phyloP scores from a whole-genome alignment of 2,888 invertebrate species.

The Anorthoa munda region DNA sequence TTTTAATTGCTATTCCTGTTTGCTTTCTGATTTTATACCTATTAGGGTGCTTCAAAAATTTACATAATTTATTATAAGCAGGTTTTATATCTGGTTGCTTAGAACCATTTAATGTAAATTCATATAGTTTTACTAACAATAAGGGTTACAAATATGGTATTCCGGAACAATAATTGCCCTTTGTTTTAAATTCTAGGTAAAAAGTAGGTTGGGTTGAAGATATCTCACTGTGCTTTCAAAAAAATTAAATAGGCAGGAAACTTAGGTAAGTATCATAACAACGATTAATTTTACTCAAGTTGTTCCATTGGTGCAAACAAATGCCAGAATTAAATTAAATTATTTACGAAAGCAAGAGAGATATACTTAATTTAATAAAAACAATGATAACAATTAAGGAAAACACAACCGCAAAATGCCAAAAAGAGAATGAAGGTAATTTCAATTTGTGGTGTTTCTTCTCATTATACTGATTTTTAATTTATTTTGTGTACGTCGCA shows the following conservation, averaged over 20 bases:
- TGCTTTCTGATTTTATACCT: too few species aligned
- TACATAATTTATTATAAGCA: too few species aligned
- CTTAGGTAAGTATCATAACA: neutral
- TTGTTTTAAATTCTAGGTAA: too few species aligned
- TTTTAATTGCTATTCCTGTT: slow-evolving; percentile 7
- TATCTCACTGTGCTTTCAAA: neutral
- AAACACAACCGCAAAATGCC: neutral
- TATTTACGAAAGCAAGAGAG: neutral
- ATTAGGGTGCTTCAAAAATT: neutral
- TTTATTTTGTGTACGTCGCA: neutral
- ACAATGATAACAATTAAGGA: slow-evolving; percentile 10
- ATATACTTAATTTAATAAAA: slow-evolving; percentile 21
- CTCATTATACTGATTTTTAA: slow-evolving; percentile 9
- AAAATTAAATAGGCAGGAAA: neutral
- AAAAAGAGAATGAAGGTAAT: neutral
- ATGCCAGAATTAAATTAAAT: neutral
- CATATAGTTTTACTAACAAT: too few species aligned
- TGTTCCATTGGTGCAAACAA: neutral
- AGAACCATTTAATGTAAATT: too few species aligned
- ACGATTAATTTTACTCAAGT: neutral
- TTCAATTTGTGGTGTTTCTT: neutral
- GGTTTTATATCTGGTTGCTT: neutral
- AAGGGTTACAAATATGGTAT: too few species aligned
- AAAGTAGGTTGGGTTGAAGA: neutral
- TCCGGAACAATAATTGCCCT: too few species aligned